phyloP scores from a whole-genome alignment of 2,113 vertebrate genomes.

The Castor canadensis region DNA sequence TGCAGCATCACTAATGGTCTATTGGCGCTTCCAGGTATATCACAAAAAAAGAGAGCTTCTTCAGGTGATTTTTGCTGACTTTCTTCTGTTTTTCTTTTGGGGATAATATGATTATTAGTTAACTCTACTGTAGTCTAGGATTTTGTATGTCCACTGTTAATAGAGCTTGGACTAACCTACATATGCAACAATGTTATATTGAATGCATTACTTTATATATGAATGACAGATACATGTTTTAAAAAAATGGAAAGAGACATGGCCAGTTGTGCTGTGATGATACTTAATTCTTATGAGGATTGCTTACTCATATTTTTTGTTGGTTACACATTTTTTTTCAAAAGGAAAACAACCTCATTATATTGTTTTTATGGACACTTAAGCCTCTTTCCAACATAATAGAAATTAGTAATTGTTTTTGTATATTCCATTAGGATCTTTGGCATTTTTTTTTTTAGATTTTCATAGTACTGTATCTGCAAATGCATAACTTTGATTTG shows the following conservation, averaged over 20 bases:
- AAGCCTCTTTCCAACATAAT: not conserved
- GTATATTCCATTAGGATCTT: not conserved
- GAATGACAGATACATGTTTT: not conserved
- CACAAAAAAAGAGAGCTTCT: too few species aligned
- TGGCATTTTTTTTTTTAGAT: not conserved
- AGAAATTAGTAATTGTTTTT: not conserved
- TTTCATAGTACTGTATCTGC: not conserved
- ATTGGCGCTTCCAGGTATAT: not conserved
- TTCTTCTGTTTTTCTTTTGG: not conserved
- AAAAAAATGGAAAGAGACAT: not conserved
- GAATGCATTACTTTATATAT: not conserved
- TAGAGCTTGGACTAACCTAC: not conserved
- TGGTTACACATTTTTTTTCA: not conserved
- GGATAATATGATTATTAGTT: not conserved
- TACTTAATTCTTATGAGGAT: not conserved
- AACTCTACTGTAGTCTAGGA: not conserved
- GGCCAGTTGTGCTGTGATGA: not conserved
- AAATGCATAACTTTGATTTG: not conserved
- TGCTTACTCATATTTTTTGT: conserved; percentile 1
- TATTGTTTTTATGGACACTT: not conserved
- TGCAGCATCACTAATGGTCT: not conserved
- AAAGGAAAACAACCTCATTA: not conserved
- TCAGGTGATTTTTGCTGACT: not conserved
- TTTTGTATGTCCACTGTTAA: not conserved
- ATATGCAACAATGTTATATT: not conserved